Conservation (phyloP, 2,113 vertebrate species). For the Xenus cinereus region DNA sequence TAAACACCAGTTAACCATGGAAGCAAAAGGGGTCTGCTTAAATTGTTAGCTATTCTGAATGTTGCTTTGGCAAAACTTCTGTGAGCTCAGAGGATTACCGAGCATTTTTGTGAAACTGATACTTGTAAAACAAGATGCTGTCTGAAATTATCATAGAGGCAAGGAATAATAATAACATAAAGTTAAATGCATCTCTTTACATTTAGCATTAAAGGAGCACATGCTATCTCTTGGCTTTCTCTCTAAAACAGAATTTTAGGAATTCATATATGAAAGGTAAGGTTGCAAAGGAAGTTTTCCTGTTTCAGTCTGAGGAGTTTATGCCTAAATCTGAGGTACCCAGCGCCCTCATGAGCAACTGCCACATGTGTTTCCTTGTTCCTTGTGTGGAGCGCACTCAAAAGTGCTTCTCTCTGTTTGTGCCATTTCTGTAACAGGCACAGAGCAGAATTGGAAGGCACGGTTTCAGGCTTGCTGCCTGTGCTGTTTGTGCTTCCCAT, state of each 20-base stretch:
- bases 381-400: background rate
- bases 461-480: background rate
- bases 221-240: background rate
- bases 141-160: background rate
- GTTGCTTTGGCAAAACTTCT: background rate
- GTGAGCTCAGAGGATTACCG: background rate
- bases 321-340: background rate
- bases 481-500: background rate
- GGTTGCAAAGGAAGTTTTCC: background rate
- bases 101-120: background rate
- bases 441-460: background rate
- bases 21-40: background rate
- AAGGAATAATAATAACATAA: background rate
- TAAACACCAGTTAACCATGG: background rate
- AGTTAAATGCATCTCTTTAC: background rate
- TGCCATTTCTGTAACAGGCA: background rate
- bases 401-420: background rate
- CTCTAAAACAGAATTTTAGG: background rate
- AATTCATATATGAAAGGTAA: background rate
- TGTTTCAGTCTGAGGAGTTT: background rate
- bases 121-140: background rate
- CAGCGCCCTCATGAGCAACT: background rate
- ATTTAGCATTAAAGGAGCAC: background rate
- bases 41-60: background rate
- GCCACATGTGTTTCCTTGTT: accelerated